phyloP scores from a whole-genome alignment of 2,797 vertebrate genomes.

The Dendrocincla tyrannina region DNA sequence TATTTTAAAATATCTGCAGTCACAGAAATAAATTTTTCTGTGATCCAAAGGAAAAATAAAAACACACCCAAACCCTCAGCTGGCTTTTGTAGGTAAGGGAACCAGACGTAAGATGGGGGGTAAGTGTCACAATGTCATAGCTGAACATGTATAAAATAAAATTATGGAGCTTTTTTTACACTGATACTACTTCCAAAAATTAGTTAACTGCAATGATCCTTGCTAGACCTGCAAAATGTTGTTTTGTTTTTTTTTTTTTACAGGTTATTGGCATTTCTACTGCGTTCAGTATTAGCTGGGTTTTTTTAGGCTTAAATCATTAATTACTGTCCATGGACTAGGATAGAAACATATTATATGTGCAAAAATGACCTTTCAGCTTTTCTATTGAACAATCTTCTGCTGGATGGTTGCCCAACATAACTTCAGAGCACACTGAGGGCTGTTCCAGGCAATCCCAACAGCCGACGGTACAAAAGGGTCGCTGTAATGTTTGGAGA shows the following conservation, averaged over 20 bases:
- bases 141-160: slow-evolving; percentile 25
- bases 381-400: slow-evolving; percentile 34
- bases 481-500: not conserved
- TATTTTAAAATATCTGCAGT: slow-evolving; percentile 60
- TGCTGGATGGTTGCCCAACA: slow-evolving; percentile 32
- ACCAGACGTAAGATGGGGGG: not conserved
- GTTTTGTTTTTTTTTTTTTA: not conserved
- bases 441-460: slow-evolving; percentile 24
- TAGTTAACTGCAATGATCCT: slow-evolving; percentile 26
- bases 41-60: not conserved
- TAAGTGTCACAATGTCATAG: not conserved
- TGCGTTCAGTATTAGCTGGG: slow-evolving; percentile 42
- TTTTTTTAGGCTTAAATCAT: slow-evolving; percentile 30
- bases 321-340: not conserved
- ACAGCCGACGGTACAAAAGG: not conserved
- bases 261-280: slow-evolving; percentile 54
- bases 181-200: slow-evolving; percentile 2
- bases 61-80: not conserved
- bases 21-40: slow-evolving; percentile 58
- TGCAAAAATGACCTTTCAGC: slow-evolving; percentile 45
- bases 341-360: slow-evolving; percentile 15
- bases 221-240: slow-evolving; percentile 14
- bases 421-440: slow-evolving; percentile 34
- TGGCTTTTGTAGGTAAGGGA: slow-evolving; percentile 28
- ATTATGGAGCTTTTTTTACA: not conserved